Evolutionary conservation across 2,797 vertebrate genomes (phyloP).

Genomic region (Schizothorax lantsangensis): DNA sequence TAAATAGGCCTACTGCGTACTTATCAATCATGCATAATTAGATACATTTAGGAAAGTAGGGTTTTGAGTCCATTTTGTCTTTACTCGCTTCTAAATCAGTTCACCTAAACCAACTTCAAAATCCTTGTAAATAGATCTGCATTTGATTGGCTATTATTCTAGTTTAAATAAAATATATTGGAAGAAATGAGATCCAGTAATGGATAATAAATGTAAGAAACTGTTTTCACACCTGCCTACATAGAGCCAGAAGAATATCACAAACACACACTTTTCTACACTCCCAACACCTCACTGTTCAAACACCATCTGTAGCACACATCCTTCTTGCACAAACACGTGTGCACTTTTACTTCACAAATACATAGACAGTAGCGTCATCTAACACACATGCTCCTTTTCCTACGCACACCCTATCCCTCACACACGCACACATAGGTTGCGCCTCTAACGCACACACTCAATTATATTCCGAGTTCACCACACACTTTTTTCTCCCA

Average conservation of each 20-base stretch:
- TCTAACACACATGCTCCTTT: conserved; percentile 21
- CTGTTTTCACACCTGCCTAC: conserved; percentile 31
- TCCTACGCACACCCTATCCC: conserved; percentile 10
- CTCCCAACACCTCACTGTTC: not conserved
- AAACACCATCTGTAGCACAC: conserved; percentile 33
- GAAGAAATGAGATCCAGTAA: conserved; percentile 18
- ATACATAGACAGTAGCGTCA: not conserved
- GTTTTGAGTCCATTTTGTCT: not conserved
- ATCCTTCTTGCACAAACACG: conserved; percentile 6
- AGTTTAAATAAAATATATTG: not conserved
- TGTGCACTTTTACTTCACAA: not conserved
- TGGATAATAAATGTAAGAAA: conserved; percentile 18
- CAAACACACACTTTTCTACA: conserved; percentile 9
- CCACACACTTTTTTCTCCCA: conserved; percentile 32
- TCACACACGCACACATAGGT: conserved; percentile 29
- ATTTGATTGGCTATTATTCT: conserved; percentile 23
- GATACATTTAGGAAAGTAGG: not conserved
- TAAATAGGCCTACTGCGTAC: not conserved
- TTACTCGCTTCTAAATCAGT: not conserved
- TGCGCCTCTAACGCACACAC: not conserved
- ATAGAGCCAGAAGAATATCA: conserved; percentile 16
- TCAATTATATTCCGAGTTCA: conserved; percentile 20
- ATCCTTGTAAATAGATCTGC: not conserved
- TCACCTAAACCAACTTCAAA: not conserved
- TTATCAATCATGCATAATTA: not conserved